Evolutionary conservation across 2,113 vertebrate species (phyloP), one percentile per base, ranked within the genome.

Genomic region (Plecturocebus donacophilus): DNA sequence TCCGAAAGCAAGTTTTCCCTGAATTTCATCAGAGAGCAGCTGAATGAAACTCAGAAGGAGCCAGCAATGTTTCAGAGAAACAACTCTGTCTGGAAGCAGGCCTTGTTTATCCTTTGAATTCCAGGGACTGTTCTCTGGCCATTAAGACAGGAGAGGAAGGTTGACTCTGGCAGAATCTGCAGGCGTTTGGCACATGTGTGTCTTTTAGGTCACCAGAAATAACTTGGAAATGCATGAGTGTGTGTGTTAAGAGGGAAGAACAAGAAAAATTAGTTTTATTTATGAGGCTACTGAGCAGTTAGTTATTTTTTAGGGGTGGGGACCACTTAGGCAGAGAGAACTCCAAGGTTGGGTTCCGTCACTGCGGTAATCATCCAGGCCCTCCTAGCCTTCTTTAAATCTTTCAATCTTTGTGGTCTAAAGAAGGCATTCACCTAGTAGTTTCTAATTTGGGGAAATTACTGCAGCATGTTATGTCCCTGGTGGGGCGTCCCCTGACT

Each of bases 161-260:
- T 79, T 84, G 92, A 92, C 21, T 96, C 95, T 95, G 88, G 97
- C 90, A 93, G 66, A 71, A 70, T 54, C 6, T 93, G 83, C 88
- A 94, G 87, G 82, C 27, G 0, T 87, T 54, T 97, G 96, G 96
- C 94, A 92, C 38, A 56, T 4, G 45, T 64, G 71, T 85, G 66
- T 75, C 87, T 95, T 93, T 89, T 89, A 96, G 81, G 73, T 93
- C 96, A 97, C 95, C 66, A 97, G 90, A 96, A 98, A 93, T 95
- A 95, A 96, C 70, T 89, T 96, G 75, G 81, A 94, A 97, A 87
- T 76, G 73, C 3, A 0, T 70, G 45, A 58, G 47, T n/a, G 13
- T 73, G 91, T 90, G 82, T 90, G 71, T 40, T 35, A 80, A 87
- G 70, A 6, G 0, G 66, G 73, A 96, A 84, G 52, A 45, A 92